A percentile compares a stretch with the other conserved stretches of the same genome.
Conservation (phyloP, 2,888 invertebrate genomes). For the Polia nebulosa region DNA sequence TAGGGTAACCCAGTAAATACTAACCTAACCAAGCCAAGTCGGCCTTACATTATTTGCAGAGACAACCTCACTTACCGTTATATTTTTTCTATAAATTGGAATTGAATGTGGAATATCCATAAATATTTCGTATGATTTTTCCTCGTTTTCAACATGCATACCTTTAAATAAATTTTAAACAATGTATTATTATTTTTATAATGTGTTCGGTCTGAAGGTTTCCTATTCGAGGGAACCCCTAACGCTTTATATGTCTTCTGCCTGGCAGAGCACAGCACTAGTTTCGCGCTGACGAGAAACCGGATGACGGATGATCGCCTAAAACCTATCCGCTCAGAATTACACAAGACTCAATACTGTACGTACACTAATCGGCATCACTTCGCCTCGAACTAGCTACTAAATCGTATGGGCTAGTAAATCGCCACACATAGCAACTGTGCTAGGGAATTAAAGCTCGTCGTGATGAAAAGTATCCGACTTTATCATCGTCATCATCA, state of each 20-base stretch:
- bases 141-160: constrained; percentile 7
- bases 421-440: background rate
- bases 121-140: background rate
- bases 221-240: background rate
- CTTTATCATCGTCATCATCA: background rate
- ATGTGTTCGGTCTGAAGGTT: background rate
- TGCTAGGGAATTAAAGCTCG: background rate
- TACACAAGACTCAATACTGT: background rate
- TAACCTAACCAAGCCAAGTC: background rate
- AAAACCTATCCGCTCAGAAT: too few species aligned
- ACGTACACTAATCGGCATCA: background rate
- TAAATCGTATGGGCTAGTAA: background rate
- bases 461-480: background rate
- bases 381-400: background rate
- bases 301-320: background rate
- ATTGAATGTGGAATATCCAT: background rate
- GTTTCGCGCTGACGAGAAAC: background rate
- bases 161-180: constrained; percentile 3
- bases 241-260: background rate
- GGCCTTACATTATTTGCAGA: background rate
- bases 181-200: background rate
- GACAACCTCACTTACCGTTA: constrained; percentile 19
- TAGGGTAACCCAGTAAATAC: background rate
- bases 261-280: background rate
- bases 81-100: constrained; percentile 3